Evolutionary conservation across 1,140 invertebrate species (phyloP).

Genomic region (Scaptomyza montana): DNA sequence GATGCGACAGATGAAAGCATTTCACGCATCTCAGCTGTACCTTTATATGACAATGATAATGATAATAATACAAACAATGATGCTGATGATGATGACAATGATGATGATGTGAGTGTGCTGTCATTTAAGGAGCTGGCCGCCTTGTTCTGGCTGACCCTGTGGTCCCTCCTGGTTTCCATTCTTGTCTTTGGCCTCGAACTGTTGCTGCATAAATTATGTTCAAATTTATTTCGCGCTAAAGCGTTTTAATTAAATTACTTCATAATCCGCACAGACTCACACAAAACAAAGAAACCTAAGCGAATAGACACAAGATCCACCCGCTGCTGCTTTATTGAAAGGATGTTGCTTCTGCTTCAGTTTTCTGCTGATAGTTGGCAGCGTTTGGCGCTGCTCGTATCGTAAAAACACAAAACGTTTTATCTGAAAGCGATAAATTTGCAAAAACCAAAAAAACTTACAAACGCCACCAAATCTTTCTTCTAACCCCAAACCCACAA

Average conservation of each 20-base stretch:
- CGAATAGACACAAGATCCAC: conserved; percentile 6
- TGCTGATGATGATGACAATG: conserved; percentile 20
- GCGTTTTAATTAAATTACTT: conserved; percentile 78
- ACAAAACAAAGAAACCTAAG: neutral
- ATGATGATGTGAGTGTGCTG: conserved; percentile 11
- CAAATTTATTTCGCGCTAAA: conserved; percentile 51
- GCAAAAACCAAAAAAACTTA: conserved; percentile 66
- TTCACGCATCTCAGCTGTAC: conserved; percentile 34
- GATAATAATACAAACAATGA: conserved; percentile 27
- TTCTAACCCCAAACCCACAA: conserved; percentile 20
- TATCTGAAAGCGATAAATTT: conserved; percentile 82
- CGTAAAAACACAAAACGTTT: conserved; percentile 81
- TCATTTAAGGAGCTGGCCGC: conserved; percentile 61
- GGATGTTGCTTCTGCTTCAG: neutral
- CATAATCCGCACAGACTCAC: conserved; percentile 49
- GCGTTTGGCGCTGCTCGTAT: conserved; percentile 62
- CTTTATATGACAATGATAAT: conserved; percentile 40
- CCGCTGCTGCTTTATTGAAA: neutral
- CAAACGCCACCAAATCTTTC: conserved; percentile 43
- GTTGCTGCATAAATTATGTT: conserved; percentile 54
- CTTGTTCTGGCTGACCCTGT: conserved; percentile 62
- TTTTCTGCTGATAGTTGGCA: conserved; percentile 9
- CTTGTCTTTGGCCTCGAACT: conserved; percentile 54
- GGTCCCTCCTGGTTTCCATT: conserved; percentile 47
- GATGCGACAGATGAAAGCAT: conserved; percentile 60